Conservation (phyloP, 2,888 invertebrate species). For the Bombylius discolor region DNA sequence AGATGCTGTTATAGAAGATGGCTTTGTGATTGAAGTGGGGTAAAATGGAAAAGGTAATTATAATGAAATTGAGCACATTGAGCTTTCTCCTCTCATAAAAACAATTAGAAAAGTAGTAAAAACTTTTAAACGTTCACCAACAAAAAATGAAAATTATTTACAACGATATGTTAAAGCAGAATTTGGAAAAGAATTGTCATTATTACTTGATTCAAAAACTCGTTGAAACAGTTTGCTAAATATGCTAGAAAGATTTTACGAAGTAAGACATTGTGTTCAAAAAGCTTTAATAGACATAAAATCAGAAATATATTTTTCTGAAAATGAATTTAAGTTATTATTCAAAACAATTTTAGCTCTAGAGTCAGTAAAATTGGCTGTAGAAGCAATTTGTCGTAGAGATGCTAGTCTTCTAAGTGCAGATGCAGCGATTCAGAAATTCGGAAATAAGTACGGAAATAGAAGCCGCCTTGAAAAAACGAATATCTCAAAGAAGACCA, state of each 20-base stretch:
- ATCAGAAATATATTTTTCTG: slow-evolving; percentile 7
- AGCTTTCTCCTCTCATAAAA: not conserved
- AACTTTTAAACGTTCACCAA: not conserved
- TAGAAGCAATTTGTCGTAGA: not conserved
- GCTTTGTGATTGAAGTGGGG: not conserved
- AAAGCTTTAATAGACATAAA: slow-evolving; percentile 16
- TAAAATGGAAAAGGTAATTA: not conserved
- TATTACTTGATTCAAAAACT: slow-evolving; percentile 12
- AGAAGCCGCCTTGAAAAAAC: not conserved
- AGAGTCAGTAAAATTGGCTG: not conserved
- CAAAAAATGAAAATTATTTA: slow-evolving; percentile 8
- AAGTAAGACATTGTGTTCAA: slow-evolving; percentile 14
- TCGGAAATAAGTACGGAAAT: not conserved
- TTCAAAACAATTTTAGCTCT: not conserved
- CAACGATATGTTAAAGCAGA: slow-evolving; percentile 9
- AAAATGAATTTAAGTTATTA: not conserved
- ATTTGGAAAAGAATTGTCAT: slow-evolving; percentile 8
- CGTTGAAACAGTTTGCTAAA: slow-evolving; percentile 10
- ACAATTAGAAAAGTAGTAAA: slow-evolving; percentile 2
- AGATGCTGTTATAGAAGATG: not conserved
- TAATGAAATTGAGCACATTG: not conserved
- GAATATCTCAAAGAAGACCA: not conserved
- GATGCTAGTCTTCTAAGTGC: not conserved
- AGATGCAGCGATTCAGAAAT: not conserved
- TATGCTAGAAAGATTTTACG: slow-evolving; percentile 12